Base-by-base conservation (phyloP, 2,888 invertebrate genomes). In the Hydropsyche betteni region DNA sequence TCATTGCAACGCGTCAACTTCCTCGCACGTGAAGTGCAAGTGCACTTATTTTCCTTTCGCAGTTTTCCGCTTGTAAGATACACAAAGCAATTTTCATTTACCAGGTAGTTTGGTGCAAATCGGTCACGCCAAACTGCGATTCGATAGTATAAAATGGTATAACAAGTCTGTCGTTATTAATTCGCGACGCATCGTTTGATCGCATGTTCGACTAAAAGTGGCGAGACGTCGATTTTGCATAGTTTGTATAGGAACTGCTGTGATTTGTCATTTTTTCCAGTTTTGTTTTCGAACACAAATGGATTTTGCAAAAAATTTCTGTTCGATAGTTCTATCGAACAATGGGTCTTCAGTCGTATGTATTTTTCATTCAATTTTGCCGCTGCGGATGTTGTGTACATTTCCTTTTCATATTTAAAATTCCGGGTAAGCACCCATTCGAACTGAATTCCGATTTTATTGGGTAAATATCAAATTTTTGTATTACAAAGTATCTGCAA, bases 1-100 rank as follows among this genome's bases (percentile, higher is more conserved):
- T 6, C 44, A 8, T 44, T 24, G 16, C 16, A 8, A 10, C 44
- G 10, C 44, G 6, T 44, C 44, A 6, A 44, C 16, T 58, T 58
- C 14, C 58, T 24, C 58, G 58, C 58, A 34, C 64, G 36, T 36
- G 36, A 64, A 64, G 64, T 64, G 64, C 64, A 64, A 64, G 64
- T 64, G 64, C 64, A 36, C 58, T 4, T n/a, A 58, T 64, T 64
- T 34, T 64, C 33, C 36, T 3, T 64, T 64, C 7, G 24, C 10
- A 36, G 6, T 64, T 36, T 33, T 64, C 44, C 64, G n/a, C 36
- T 24, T 2, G n/a, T n/a, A 24, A 24, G 24, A 24, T 24, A 24
- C 64, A 34, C 33, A 55, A 14, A 12, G 34, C 64, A 12, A 33
- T 36, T 34, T 34, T 64, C 5, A n/a, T 8, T 33, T 12, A 36